Conservation (phyloP, 1,140 invertebrate species). For the Anoplophora glabripennis region DNA sequence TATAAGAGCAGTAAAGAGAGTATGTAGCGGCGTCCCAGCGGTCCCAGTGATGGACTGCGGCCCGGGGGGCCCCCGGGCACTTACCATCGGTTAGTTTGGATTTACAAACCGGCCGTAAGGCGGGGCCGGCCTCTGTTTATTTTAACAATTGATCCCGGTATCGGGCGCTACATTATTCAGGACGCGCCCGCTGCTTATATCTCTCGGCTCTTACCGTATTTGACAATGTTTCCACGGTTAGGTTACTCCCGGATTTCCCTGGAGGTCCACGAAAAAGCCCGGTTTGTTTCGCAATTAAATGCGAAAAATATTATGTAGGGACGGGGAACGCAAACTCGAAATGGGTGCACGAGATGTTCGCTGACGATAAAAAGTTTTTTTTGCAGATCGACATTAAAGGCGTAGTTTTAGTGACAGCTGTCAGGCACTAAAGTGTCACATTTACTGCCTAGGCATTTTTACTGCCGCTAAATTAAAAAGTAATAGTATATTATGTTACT, state of each 20-base stretch:
- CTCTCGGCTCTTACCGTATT: slow-evolving; percentile 32
- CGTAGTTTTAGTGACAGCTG: no score
- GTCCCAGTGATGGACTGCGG: slow-evolving; percentile 30
- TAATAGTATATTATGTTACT: no score
- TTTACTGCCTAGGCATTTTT: no score
- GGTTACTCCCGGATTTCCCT: slow-evolving; percentile 40
- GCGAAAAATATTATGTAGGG: slow-evolving; percentile 12
- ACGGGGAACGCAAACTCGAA: background rate
- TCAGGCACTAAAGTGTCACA: no score
- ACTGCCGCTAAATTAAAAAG: no score
- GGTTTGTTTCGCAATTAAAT: slow-evolving; percentile 5
- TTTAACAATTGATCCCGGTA: slow-evolving; percentile 34
- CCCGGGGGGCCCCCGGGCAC: slow-evolving; percentile 25
- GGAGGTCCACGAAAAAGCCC: slow-evolving; percentile 10
- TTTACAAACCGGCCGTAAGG: slow-evolving; percentile 32
- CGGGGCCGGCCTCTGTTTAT: slow-evolving; percentile 26
- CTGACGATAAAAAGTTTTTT: no score
- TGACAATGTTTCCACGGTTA: slow-evolving; percentile 40
- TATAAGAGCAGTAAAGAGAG: slow-evolving; percentile 36
- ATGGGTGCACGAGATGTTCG: no score
- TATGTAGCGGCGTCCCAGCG: slow-evolving; percentile 23
- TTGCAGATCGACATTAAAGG: no score
- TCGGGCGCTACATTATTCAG: slow-evolving; percentile 33
- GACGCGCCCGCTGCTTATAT: slow-evolving; percentile 26
- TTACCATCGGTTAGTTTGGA: slow-evolving; percentile 31